Evolutionary conservation across 2,888 invertebrate genomes (phyloP).

Genomic region (Aspidiotus rigidus): DNA sequence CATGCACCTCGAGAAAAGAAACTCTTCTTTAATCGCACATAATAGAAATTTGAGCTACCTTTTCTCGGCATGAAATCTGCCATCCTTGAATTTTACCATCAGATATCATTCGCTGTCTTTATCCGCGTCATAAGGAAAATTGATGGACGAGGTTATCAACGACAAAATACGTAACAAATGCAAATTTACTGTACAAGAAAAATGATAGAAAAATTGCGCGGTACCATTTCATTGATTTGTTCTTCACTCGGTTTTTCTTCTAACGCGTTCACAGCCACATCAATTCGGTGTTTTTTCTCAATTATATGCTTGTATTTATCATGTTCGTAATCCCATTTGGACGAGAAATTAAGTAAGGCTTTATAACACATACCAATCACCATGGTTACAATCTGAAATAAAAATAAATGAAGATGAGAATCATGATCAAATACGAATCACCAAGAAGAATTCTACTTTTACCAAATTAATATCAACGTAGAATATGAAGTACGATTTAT

Average conservation of each 20-base stretch:
- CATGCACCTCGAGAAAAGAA: no score
- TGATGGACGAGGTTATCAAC: no score
- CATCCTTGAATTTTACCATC: no score
- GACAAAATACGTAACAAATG: no score
- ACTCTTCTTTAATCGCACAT: no score
- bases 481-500: slow-evolving; percentile 71
- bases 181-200: no score
- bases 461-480: slow-evolving; percentile 52
- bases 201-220: background rate
- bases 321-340: slow-evolving; percentile 11
- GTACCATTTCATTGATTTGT: slow-evolving; percentile 13
- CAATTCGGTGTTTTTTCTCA: slow-evolving; percentile 9
- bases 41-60: no score
- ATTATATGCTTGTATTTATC: slow-evolving; percentile 14
- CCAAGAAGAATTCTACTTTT: background rate
- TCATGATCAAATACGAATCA: no score
- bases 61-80: no score
- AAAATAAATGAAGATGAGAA: background rate
- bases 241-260: slow-evolving; percentile 14
- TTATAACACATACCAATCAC: slow-evolving; percentile 11
- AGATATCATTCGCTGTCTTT: no score
- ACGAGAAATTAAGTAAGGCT: background rate
- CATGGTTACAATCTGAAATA: slow-evolving; percentile 16
- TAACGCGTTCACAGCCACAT: background rate
- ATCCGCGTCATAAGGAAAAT: no score